Base-by-base conservation (phyloP, 2,888 invertebrate species). In the Trachelus troglodyta region DNA sequence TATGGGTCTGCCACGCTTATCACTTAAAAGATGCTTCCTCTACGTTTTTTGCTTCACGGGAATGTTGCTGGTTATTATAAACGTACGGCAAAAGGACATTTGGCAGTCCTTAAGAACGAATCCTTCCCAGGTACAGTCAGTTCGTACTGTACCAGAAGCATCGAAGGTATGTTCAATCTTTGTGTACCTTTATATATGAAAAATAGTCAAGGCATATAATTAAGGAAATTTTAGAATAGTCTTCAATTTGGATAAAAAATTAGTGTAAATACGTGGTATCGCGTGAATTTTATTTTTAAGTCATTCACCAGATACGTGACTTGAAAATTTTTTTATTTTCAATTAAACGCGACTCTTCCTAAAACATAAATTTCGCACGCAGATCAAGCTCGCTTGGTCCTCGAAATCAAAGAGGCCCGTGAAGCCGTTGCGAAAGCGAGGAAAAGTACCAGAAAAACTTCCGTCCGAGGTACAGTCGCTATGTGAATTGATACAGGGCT, bases 1-100 rank as follows among this genome's bases (percentile, higher is more conserved):
- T 85, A 93, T 93, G 93, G 92, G 93, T 91, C 92, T 93, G 88
- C 93, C 93, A 84, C 93, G 94, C 89, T 91, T 94, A 85, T 94
- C 94, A 80, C 88, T 93, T 81, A 94, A 93, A 85, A 93, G 93
- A 89, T 93, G 93, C 88, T 93, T 94, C 90, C 92, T 94, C 86
- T 93, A 93, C 87, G 92, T 93, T 80, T 90, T 93, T 83, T 92
- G 93, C 85, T 91, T 93, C 85, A 93, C 93, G 78, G 92, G 93
- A 75, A 89, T 93, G 85, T 87, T 94, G 77, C 91, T 94, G 85
- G 93, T 94, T 85, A 92, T 93, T 82, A 91, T 94, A 85, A 94
- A 93, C 89, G 91, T 94, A 1, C 87, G 90, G 69, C 91, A 92
- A 83, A 88, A 87, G 83, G 91, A 92, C 76, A 87, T 91, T 77